phyloP scores from a whole-genome alignment of 2,888 invertebrate species.

The Eupithecia centaureata region DNA sequence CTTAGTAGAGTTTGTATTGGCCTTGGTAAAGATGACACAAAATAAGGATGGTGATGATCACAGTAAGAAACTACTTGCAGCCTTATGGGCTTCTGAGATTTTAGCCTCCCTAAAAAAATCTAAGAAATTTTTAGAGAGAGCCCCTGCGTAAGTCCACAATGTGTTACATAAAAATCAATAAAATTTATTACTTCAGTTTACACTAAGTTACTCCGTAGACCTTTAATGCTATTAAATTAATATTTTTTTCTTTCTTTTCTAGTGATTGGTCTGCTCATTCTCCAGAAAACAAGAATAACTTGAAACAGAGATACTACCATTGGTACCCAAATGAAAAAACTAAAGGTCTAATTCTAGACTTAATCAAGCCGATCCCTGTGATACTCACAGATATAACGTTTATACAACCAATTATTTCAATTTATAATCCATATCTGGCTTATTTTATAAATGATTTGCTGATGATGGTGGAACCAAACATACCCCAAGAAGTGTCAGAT shows the following conservation, averaged over 20 bases:
- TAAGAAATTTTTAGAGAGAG: constrained; percentile 59
- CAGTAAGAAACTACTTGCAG: constrained; percentile 66
- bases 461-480: constrained; percentile 60
- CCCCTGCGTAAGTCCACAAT: constrained; percentile 24
- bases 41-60: constrained; percentile 47
- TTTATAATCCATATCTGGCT: constrained; percentile 69
- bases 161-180: not conserved
- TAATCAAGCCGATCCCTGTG: constrained; percentile 64
- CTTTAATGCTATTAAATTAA: not conserved
- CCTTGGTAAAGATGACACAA: constrained; percentile 71
- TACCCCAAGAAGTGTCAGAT: constrained; percentile 55
- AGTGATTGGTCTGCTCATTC: constrained; percentile 51
- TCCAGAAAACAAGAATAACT: constrained; percentile 60
- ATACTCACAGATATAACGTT: constrained; percentile 65
- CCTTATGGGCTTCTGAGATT: constrained; percentile 83
- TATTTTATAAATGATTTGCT: constrained; percentile 69
- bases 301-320: constrained; percentile 64
- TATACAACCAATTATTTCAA: constrained; percentile 68
- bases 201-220: too few relatives aligned
- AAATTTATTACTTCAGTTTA: not conserved
- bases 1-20: constrained; percentile 73
- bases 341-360: constrained; percentile 62
- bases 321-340: constrained; percentile 72
- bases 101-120: constrained; percentile 71
- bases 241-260: constrained; percentile 45